Percentiles rank a stretch among this genome's conserved stretches.
phyloP scores from a whole-genome alignment of 1,140 invertebrate genomes.

The Sycophila sp. region DNA sequence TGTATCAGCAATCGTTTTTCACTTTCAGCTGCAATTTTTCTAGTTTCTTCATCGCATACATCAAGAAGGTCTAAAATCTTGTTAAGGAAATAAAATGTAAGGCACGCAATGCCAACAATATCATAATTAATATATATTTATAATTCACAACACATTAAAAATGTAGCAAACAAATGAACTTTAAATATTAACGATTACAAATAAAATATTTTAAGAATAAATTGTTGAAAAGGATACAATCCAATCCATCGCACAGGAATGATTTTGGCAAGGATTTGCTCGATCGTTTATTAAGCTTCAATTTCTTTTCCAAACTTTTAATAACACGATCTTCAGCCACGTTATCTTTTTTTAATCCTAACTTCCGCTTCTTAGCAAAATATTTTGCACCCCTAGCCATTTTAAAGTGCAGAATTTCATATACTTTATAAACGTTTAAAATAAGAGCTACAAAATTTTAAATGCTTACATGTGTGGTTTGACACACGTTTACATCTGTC shows the following conservation, averaged over 20 bases:
- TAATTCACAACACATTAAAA: not conserved
- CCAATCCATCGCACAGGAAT: conserved; percentile 84
- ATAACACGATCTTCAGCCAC: conserved; percentile 83
- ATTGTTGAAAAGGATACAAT: conserved; percentile 80
- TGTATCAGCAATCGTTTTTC: conserved; percentile 73
- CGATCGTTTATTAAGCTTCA: conserved; percentile 83
- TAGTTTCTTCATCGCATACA: conserved; percentile 79
- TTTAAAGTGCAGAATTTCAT: not conserved
- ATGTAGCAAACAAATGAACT: conserved; percentile 1
- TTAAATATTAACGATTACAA: conserved; percentile 27
- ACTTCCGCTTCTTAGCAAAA: conserved; percentile 65
- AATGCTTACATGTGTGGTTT: not conserved
- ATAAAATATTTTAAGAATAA: conserved; percentile 30
- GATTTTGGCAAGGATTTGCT: conserved; percentile 79
- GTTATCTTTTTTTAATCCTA: conserved; percentile 76
- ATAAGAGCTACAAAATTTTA: no score
- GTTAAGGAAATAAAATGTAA: no score
- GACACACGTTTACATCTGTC: not conserved
- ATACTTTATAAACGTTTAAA: no score
- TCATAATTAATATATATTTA: no score
- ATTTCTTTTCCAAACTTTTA: conserved; percentile 82
- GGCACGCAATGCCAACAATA: no score
- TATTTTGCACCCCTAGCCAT: not conserved
- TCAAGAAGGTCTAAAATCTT: conserved; percentile 76
- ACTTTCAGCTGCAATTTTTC: conserved; percentile 70